These are phyloP conservation scores for Leucozona laternaria DNA, from an alignment of 2,888 invertebrate species.

Conservation along the genomic window DNA sequence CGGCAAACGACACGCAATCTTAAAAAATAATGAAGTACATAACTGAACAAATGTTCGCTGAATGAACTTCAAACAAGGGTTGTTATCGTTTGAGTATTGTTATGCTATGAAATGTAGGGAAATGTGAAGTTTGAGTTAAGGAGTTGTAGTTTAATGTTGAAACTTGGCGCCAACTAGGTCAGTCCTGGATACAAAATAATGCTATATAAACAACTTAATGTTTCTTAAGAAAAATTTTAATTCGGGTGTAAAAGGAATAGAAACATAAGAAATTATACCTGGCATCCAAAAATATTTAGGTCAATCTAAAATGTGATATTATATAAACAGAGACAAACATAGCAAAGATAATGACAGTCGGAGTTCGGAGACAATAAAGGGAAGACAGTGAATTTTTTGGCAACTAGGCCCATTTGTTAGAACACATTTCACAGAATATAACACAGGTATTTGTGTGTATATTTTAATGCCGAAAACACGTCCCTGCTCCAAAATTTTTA, in stretches of 20 bases:
- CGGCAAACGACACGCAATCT: constrained; percentile 32
- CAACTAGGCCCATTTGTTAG: too few relatives aligned
- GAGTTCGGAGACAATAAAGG: too few relatives aligned
- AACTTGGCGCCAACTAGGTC: not conserved
- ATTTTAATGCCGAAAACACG: too few relatives aligned
- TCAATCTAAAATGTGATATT: constrained; percentile 37
- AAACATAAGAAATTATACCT: not conserved
- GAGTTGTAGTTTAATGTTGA: not conserved
- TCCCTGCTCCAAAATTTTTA: too few relatives aligned
- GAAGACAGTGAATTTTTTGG: too few relatives aligned
- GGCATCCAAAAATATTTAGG: constrained; percentile 23
- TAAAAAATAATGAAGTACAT: not conserved
- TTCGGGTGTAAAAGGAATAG: not conserved
- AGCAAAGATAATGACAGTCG: too few relatives aligned
- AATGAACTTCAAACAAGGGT: constrained; percentile 30
- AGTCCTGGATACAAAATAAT: not conserved
- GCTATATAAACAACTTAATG: not conserved
- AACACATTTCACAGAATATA: too few relatives aligned
- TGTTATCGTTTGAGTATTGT: not conserved
- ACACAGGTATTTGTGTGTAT: too few relatives aligned
- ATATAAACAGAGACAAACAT: too few relatives aligned
- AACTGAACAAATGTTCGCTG: not conserved
- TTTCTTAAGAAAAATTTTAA: not conserved
- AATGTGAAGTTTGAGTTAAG: not conserved
- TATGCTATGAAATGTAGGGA: not conserved